Percentiles rank a stretch among this genome's conserved stretches.
Conservation (phyloP, 53 echinoderm and acorn worm genomes). For the Hippasteria phrygiana region DNA sequence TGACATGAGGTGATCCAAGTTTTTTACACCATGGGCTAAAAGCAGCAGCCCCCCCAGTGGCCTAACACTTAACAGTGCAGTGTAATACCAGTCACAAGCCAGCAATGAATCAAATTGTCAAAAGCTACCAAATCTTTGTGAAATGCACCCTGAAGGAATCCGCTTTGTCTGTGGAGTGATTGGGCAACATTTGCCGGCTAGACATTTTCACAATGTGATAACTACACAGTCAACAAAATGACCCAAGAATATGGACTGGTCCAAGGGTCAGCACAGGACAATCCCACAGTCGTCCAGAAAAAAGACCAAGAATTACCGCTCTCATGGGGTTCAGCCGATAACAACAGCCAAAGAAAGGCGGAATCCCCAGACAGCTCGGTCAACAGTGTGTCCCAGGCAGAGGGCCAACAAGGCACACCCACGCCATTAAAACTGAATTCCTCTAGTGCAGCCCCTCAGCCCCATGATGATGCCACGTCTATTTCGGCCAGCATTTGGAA, state of each 20-base stretch:
- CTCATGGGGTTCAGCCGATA: background rate
- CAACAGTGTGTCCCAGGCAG: background rate
- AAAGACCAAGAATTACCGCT: background rate
- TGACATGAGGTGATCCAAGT: too few relatives aligned
- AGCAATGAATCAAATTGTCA: too few relatives aligned
- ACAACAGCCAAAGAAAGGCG: background rate
- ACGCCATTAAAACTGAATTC: background rate
- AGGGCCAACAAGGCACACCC: background rate
- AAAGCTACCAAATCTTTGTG: too few relatives aligned
- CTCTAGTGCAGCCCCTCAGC: background rate
- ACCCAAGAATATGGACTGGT: background rate
- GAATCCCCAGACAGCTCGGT: background rate
- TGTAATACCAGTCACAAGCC: too few relatives aligned
- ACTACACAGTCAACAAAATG: background rate
- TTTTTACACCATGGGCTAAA: too few relatives aligned
- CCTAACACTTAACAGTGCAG: too few relatives aligned
- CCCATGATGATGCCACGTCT: background rate
- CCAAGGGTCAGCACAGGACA: background rate
- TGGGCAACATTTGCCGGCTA: background rate
- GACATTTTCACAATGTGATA: background rate
- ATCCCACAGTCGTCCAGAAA: background rate
- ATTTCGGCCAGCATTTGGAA: slow-evolving; percentile 8
- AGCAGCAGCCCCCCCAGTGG: too few relatives aligned
- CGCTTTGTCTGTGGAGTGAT: background rate
- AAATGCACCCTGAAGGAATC: too few relatives aligned